These are phyloP conservation scores for Crocodylus rhombifer DNA, from an alignment of 2,797 vertebrate genomes.

Conservation along the genomic window DNA sequence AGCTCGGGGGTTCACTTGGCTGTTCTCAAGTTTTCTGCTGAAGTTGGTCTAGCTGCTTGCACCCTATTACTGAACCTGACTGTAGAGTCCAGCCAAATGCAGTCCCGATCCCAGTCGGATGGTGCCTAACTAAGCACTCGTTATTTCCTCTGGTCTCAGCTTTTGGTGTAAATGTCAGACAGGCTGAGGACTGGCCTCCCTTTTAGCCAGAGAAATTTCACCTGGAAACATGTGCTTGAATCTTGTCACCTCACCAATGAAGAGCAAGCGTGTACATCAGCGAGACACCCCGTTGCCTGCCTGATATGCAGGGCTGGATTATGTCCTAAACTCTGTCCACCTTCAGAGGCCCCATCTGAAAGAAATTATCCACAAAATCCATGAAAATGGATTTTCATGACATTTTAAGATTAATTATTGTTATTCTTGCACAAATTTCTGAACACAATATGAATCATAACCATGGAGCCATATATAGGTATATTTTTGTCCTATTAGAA, in stretches of 20 bases:
- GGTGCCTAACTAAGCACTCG: not conserved
- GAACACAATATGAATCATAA: too few species aligned
- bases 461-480: too few species aligned
- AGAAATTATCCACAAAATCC: too few species aligned
- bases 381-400: too few species aligned
- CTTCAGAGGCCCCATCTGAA: too few species aligned
- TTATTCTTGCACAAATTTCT: too few species aligned
- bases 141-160: not conserved
- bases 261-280: not conserved
- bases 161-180: not conserved
- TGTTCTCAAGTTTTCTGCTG: not conserved
- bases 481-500: too few species aligned
- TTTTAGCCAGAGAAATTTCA: not conserved
- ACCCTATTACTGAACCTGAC: not conserved
- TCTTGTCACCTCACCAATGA: not conserved
- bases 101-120: not conserved
- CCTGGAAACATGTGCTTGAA: accelerated
- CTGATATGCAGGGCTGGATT: too few species aligned
- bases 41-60: not conserved
- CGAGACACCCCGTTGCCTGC: not conserved
- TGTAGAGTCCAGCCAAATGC: not conserved
- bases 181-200: accelerated
- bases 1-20: not conserved
- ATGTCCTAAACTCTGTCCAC: too few species aligned
- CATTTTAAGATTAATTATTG: too few species aligned